Evolutionary conservation across 2,797 vertebrate genomes (phyloP).

Genomic region (Diceros bicornis): DNA sequence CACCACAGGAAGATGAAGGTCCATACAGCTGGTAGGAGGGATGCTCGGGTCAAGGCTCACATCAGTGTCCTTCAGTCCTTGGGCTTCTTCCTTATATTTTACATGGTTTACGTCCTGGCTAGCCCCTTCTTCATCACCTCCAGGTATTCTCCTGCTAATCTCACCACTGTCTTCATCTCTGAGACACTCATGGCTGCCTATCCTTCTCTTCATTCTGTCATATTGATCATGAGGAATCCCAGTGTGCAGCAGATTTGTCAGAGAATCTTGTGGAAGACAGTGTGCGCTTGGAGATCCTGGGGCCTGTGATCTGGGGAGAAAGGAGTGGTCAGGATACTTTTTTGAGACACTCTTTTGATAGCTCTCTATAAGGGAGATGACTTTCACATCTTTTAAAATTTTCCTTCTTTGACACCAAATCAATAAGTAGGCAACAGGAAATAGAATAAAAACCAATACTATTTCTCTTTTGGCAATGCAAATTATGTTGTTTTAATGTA

Average conservation of each 20-base stretch:
- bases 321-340: background rate
- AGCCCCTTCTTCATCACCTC: background rate
- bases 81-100: slow-evolving; percentile 15
- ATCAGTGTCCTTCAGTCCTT: slow-evolving; percentile 63
- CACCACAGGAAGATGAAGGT: slow-evolving; percentile 59
- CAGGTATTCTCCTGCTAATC: background rate
- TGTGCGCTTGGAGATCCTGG: background rate
- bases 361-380: background rate
- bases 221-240: slow-evolving; percentile 37
- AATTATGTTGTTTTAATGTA: slow-evolving; percentile 6
- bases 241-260: slow-evolving; percentile 53
- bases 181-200: slow-evolving; percentile 58
- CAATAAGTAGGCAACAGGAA: background rate
- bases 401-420: slow-evolving; percentile 7
- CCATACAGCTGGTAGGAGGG: background rate
- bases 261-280: slow-evolving; percentile 20
- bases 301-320: background rate
- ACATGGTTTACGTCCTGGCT: background rate
- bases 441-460: slow-evolving; percentile 25
- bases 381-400: background rate
- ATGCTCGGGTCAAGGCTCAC: background rate
- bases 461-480: background rate
- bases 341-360: background rate
- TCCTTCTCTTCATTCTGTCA: slow-evolving; percentile 49
- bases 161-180: background rate